Percentiles rank a stretch among this genome's conserved stretches.
Conservation (phyloP, 2,888 invertebrate species). For the Apamea sordens region DNA sequence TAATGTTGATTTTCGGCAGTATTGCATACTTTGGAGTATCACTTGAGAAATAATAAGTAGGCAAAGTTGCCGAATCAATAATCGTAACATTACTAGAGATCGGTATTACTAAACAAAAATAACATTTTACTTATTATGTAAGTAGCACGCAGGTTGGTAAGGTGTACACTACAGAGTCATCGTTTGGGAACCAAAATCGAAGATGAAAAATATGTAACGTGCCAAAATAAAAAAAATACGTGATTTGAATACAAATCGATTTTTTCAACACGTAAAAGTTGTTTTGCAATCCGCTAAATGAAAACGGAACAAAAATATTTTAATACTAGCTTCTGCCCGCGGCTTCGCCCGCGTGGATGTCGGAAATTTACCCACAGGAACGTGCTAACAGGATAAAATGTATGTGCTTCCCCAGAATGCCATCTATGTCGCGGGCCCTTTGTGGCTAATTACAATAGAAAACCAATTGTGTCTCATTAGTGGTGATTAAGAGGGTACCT, state of each 20-base stretch:
- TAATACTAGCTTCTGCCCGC: too few species aligned
- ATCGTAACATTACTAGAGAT: conserved; percentile 60
- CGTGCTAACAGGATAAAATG: too few species aligned
- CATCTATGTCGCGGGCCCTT: too few species aligned
- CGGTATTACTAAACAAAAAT: conserved; percentile 57
- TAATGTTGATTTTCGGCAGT: conserved; percentile 68
- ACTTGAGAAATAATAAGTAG: conserved; percentile 70
- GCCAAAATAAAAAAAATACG: background rate
- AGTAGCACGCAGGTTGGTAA: conserved; percentile 10
- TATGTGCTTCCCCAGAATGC: too few species aligned
- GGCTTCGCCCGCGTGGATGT: too few species aligned
- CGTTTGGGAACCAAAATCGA: background rate
- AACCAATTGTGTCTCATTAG: too few species aligned
- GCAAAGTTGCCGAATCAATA: conserved; percentile 64
- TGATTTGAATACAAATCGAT: conserved; percentile 1
- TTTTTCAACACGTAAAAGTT: conserved; percentile 18
- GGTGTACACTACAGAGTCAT: background rate
- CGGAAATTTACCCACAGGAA: too few species aligned
- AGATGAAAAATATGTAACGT: background rate
- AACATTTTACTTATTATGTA: conserved; percentile 50
- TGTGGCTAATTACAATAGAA: too few species aligned
- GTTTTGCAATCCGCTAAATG: conserved; percentile 17
- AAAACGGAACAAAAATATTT: conserved; percentile 29
- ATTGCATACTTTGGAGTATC: conserved; percentile 65
- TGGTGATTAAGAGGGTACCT: too few species aligned